Conservation (phyloP, 2,888 invertebrate genomes). For the Sphecodes monilicornis region DNA sequence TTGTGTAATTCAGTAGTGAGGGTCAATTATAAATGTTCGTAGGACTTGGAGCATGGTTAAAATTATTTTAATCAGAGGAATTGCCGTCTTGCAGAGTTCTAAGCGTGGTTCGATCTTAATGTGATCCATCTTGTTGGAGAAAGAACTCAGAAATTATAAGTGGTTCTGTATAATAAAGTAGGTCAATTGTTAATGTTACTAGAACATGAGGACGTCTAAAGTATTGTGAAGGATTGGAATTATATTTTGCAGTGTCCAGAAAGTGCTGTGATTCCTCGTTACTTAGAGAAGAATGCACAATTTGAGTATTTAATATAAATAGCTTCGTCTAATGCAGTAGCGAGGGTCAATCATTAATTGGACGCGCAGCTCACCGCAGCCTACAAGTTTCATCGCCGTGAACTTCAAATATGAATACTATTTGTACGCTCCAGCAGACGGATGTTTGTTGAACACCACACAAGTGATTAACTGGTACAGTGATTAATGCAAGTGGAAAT, state of each 20-base stretch:
- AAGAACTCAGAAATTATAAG: no score
- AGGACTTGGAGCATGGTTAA: no score
- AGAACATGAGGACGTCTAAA: no score
- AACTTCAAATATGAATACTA: neutral
- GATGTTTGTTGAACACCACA: neutral
- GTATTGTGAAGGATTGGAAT: no score
- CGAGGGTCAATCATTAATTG: neutral
- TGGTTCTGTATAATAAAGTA: no score
- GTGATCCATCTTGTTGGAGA: no score
- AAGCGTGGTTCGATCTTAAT: no score
- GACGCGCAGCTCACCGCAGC: neutral
- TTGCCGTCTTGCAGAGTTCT: no score
- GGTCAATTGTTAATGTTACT: no score
- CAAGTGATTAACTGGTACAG: neutral
- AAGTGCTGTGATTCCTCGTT: neutral
- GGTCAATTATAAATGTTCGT: neutral
- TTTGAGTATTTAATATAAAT: neutral
- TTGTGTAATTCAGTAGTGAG: neutral
- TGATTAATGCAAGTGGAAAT: constrained; percentile 13
- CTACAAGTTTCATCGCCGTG: neutral
- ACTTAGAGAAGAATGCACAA: neutral
- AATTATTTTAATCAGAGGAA: no score
- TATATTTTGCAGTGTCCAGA: no score
- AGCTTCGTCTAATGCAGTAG: neutral
- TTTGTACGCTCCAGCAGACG: neutral